Evolutionary conservation across 2,113 vertebrate species (phyloP), one percentile per base, ranked within the genome.

Genomic region (Hippocampus abdominalis): DNA sequence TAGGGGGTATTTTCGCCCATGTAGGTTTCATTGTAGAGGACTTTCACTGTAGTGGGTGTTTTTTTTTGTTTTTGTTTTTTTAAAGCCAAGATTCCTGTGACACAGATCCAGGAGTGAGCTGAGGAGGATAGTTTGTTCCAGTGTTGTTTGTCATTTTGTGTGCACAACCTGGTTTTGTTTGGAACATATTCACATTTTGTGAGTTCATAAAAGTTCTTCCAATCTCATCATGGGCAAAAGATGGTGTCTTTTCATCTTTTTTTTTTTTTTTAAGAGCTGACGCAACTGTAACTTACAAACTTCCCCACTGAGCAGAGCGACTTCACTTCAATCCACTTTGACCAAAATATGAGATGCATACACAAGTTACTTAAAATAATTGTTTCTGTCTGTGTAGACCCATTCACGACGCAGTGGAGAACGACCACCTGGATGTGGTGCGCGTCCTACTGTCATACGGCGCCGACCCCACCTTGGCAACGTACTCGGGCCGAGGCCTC

Each of bases 381-480:
- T 8, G 11, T 23, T 68, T 74, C 2, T 79, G 16, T 72, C 27
- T 56, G 2, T 77, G 2, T 5, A 98, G 96, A 79, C 96, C 96
- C 0, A 94, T 98, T 79, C 96, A 98, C 0, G 96, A 98, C 0
- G 96, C 96, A 0, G 96, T 98, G 0, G 96, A 98, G 89, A 98
- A 97, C 0, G 95, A 98, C 85, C 95, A 98, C 87, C 88, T 98
- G 83, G 95, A 98, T 69, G 95, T 96, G 40, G 95, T 96, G 66
- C 92, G 96, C 32, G 86, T 98, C 68, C 88, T 98, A 44, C 92
- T 98, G 69, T 97, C 96, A 23, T 96, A 97, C 0, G 96, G 96
- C 70, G 96, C 96, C 64, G 96, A 98, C 81, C 96, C 95, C 64
- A 98, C 96, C 0, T 89, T 98, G 68, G 95, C 95, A 1, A 96